Evolutionary conservation across 2,113 vertebrate genomes (phyloP).

Genomic region (Oreocharis arfaki): DNA sequence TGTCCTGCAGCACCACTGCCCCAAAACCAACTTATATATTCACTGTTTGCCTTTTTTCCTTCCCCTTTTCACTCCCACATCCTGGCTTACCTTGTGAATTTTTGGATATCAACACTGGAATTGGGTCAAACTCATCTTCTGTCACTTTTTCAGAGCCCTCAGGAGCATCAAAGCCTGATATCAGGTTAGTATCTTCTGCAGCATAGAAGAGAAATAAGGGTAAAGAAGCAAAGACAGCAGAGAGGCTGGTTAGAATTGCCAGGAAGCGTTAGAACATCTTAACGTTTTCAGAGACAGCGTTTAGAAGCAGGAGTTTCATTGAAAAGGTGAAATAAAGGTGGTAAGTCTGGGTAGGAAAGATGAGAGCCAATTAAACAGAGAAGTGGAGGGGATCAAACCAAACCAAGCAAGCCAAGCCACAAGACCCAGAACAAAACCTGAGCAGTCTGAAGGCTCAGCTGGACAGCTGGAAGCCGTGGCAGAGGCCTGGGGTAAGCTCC

Average conservation of each 20-base stretch:
- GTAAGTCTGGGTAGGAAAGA: not conserved
- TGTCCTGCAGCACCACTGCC: not conserved
- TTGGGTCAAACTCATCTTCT: slow-evolving; percentile 98
- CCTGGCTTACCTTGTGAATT: slow-evolving; percentile 93
- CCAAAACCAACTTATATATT: not conserved
- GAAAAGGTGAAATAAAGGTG: not conserved
- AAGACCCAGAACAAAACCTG: not conserved
- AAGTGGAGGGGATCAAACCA: not conserved
- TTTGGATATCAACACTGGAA: slow-evolving; percentile 98
- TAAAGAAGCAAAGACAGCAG: slow-evolving; percentile 72
- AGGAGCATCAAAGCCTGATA: slow-evolving; percentile 88
- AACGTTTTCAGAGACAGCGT: not conserved
- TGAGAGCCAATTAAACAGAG: not conserved
- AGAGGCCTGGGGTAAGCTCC: not conserved
- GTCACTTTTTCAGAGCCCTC: slow-evolving; percentile 84
- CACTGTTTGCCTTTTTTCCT: not conserved
- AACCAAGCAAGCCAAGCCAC: not conserved
- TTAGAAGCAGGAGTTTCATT: not conserved
- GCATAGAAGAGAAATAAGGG: slow-evolving; percentile 70
- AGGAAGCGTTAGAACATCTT: slow-evolving; percentile 21
- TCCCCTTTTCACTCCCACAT: not conserved
- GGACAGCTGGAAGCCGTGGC: not conserved
- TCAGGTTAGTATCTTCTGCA: slow-evolving; percentile 94
- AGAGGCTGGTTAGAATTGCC: slow-evolving; percentile 68
- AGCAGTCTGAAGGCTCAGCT: not conserved